Evolutionary conservation across 1,140 invertebrate species (phyloP), one percentile per base, ranked within the genome.

Genomic region (Ruditapes philippinarum): DNA sequence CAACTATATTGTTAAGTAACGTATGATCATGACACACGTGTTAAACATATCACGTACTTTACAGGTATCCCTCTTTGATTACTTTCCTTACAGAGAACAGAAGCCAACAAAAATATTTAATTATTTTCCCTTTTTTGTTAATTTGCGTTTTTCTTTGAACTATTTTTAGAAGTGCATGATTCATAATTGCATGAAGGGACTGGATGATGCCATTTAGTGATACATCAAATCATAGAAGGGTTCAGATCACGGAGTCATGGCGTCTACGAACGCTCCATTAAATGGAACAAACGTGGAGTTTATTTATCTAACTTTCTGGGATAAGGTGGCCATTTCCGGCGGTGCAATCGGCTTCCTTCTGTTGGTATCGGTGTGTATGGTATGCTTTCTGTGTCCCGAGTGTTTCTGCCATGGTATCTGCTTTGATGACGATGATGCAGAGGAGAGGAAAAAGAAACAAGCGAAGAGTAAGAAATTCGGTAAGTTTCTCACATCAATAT

Each of bases 271-370:
- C 7, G 38, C 19, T 19, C 85, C 85, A n/a, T 28, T 40, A 31
- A 38, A 49, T 7, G 73, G n/a, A 62, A 51, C 57, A 17, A 80
- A 49, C 60, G 36, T 88, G 11, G 73, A 79, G 40, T 17, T 73
- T 9, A 88, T 88, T 31, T 76, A 42, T 49, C 38, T 88, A 54
- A 80, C 74, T n/a, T 88, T 88, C 57, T 88, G 85, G 85, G 40
- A 88, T 62, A 88, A 88, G 31, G 82, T 88, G 1, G 74, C 74
- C 12, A 88, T 88, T 51, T 54, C 62, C 25, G 36, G 57, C 4
- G 85, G 85, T 9, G 85, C 85, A 42, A 28, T 65, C 62, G 85
- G 74, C 31, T 78, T 88, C 42, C 76, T 88, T 79, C 31, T 88
- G 74, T 28, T 88, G 1, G 31, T 88, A 45, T 78, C 57, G 74